phyloP scores from a whole-genome alignment of 2,888 invertebrate species.

The Lasioglossum vierecki region DNA sequence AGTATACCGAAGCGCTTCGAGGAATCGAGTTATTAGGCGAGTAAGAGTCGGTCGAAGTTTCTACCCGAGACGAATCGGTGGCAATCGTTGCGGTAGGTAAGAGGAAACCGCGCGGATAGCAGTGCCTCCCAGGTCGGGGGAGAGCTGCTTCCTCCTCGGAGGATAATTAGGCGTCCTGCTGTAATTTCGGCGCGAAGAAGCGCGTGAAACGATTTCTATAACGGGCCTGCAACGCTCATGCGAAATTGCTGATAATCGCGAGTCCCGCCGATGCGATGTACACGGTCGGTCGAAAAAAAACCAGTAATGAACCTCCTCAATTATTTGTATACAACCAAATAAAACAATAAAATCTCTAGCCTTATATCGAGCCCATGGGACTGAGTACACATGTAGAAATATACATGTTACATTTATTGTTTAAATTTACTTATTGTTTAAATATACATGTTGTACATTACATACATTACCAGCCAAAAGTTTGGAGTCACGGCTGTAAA shows the following conservation, averaged over 20 bases:
- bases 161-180: conserved; percentile 68
- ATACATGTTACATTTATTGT: too few relatives aligned
- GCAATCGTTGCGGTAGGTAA: conserved; percentile 68
- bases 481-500: too few relatives aligned
- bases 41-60: neutral
- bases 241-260: conserved; percentile 68
- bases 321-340: conserved; percentile 3
- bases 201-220: conserved; percentile 59
- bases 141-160: conserved; percentile 30
- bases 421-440: too few relatives aligned
- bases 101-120: conserved; percentile 39
- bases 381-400: too few relatives aligned
- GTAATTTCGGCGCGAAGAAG: conserved; percentile 66
- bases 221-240: conserved; percentile 50
- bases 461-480: too few relatives aligned
- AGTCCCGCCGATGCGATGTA: neutral
- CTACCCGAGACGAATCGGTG: conserved; percentile 46
- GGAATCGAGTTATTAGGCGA: conserved; percentile 15
- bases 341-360: too few relatives aligned
- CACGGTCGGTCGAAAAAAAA: neutral
- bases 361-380: too few relatives aligned
- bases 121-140: conserved; percentile 35
- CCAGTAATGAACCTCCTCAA: neutral
- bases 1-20: neutral
- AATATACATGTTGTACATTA: too few relatives aligned